These are phyloP conservation scores for Myopa testacea DNA, from an alignment of 2,888 invertebrate genomes.

Conservation along the genomic window DNA sequence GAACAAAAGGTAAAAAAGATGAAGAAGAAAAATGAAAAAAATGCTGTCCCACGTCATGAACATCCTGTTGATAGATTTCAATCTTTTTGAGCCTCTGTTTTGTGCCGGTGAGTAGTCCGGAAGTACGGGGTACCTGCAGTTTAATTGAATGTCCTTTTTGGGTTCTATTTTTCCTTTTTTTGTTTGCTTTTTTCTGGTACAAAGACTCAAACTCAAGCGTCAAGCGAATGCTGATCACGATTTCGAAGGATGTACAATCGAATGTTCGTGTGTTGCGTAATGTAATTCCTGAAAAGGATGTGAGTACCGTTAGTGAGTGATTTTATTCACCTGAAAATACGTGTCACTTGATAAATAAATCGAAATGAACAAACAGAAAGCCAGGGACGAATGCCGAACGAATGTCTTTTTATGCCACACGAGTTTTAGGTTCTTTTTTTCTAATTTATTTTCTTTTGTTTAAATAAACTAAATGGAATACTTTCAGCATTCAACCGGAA, in stretches of 20 bases:
- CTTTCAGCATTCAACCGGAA: neutral
- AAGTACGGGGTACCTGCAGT: neutral
- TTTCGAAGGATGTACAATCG: too few relatives aligned
- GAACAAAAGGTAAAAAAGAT: neutral
- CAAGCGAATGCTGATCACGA: too few relatives aligned
- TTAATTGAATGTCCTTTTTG: neutral
- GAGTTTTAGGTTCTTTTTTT: too few relatives aligned
- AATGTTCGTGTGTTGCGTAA: too few relatives aligned
- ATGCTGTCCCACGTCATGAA: neutral
- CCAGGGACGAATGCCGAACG: too few relatives aligned
- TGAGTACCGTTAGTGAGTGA: slow-evolving; percentile 27
- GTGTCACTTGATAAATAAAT: neutral
- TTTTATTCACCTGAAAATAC: neutral
- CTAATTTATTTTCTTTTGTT: too few relatives aligned
- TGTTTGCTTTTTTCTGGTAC: neutral
- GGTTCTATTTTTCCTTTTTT: neutral
- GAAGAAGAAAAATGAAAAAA: slow-evolving; percentile 9
- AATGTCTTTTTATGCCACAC: too few relatives aligned
- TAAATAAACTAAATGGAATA: neutral
- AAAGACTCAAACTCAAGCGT: neutral
- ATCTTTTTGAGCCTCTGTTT: neutral
- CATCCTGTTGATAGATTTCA: slow-evolving; percentile 3
- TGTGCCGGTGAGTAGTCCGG: neutral
- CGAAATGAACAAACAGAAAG: too few relatives aligned
- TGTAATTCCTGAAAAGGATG: neutral